These are phyloP conservation scores for Muschampia plurimacula DNA, from an alignment of 2,888 invertebrate species.

Conservation along the genomic window DNA sequence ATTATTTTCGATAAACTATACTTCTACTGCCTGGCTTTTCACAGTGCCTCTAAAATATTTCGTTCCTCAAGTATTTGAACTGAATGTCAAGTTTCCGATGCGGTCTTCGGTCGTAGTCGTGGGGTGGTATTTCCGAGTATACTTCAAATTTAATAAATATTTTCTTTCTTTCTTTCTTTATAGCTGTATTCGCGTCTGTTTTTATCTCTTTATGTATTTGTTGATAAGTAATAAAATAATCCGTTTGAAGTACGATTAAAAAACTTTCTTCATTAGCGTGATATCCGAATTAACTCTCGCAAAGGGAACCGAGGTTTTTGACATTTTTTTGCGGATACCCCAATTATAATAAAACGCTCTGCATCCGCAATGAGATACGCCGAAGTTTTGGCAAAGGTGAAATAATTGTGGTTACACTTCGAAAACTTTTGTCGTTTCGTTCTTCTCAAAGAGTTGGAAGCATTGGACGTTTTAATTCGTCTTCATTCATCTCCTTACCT, in stretches of 20 bases:
- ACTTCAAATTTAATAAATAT: too few relatives aligned
- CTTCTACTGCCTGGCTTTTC: too few relatives aligned
- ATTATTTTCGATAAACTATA: too few relatives aligned
- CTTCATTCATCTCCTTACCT: neutral
- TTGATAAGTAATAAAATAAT: constrained; percentile 1
- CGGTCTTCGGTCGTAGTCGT: too few relatives aligned
- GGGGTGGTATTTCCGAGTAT: too few relatives aligned
- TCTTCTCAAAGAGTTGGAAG: neutral
- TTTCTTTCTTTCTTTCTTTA: too few relatives aligned
- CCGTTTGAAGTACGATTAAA: neutral
- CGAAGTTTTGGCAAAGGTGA: constrained; percentile 28
- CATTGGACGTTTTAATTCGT: neutral
- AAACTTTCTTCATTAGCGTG: constrained; percentile 14
- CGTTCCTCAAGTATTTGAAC: too few relatives aligned
- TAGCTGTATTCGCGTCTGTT: neutral
- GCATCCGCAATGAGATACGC: constrained; percentile 23
- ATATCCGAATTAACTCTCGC: constrained; percentile 3
- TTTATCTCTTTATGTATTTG: neutral
- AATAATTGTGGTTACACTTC: constrained; percentile 16
- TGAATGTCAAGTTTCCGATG: too few relatives aligned
- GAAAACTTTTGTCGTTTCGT: constrained; percentile 11
- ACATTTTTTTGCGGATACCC: neutral
- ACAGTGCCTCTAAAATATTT: too few relatives aligned
- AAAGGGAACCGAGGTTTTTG: neutral
- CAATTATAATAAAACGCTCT: constrained; percentile 5